Evolutionary conservation across 2,113 vertebrate species (phyloP), one percentile per base, ranked within the genome.

Genomic region (Notechis scutatus): DNA sequence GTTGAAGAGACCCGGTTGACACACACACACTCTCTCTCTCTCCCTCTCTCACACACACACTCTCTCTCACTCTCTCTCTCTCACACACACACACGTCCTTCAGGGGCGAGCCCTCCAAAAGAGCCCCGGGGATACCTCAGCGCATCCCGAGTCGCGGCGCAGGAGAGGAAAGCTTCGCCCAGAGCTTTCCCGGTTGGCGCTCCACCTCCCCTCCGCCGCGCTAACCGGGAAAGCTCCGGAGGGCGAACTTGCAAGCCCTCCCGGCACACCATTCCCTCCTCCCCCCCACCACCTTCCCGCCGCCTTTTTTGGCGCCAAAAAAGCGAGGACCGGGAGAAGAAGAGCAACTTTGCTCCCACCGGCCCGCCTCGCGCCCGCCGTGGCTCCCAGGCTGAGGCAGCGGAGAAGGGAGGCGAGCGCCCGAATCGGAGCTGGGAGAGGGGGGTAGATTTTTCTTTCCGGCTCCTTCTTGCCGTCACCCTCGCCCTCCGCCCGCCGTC

Each of bases 191-290:
- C 21, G 56, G 5, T 23, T 57, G 23, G 74, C 23, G 50, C 34
- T 61, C 56, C 56, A 9, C 42, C 7, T 42, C 56, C 56, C 11
- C 56, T 87, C 42, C 91, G 20, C 56, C 85, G 11, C n/a, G 85
- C 57, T 39, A 50, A 47, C 10, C 85, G 10, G 86, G 86, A 87
- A 34, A 34, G 69, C 87, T 47, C 61, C 61, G 42, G 45, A 45
- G 45, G 88, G 88, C 20, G 74, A 93, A 93, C 69, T 93, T 92
- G 45, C 23, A 59, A 52, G 87, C 50, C n/a, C 74, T 42, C 39
- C 42, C 29, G 42, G 18, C 39, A 57, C 45, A 47, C 26, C 64
- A 45, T 34, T 29, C 39, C 42, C 34, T 1, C 54, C 34, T 12
- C 21, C 8, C 47, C 47, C 7, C 8, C 47, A 9, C 61, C n/a